Conservation (phyloP, 1,140 invertebrate genomes). For the Eubasilissa regina region DNA sequence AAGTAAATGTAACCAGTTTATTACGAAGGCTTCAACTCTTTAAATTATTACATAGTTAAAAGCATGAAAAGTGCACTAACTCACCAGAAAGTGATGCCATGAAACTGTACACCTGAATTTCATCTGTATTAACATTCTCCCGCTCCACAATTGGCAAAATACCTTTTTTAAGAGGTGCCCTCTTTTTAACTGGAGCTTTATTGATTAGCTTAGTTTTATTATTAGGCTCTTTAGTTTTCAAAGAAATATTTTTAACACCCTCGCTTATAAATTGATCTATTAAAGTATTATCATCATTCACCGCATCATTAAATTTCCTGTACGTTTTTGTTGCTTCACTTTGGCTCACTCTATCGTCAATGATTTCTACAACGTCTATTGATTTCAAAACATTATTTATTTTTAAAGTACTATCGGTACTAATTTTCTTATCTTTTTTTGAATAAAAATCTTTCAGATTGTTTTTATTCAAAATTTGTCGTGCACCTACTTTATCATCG, state of each 20-base stretch:
- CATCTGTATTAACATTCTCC: slow-evolving; percentile 14
- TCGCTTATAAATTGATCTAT: not conserved
- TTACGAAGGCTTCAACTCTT: too few species aligned
- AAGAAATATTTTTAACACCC: slow-evolving; percentile 21
- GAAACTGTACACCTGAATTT: slow-evolving; percentile 49
- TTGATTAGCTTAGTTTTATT: not conserved
- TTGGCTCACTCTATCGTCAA: not conserved
- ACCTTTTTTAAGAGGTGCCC: not conserved
- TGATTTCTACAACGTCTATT: not conserved
- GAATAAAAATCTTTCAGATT: too few species aligned
- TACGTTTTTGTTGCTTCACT: not conserved
- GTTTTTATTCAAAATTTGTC: too few species aligned
- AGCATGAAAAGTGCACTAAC: slow-evolving; percentile 27
- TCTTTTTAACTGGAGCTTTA: slow-evolving; percentile 1
- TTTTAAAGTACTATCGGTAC: too few species aligned
- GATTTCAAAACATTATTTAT: not conserved
- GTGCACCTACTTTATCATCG: too few species aligned
- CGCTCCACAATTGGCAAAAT: not conserved
- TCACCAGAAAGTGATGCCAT: slow-evolving; percentile 56
- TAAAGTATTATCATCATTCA: not conserved
- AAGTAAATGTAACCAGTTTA: too few species aligned
- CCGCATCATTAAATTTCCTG: not conserved
- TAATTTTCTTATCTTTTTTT: too few species aligned
- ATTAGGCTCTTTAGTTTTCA: slow-evolving; percentile 1
- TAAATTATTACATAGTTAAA: too few species aligned